phyloP scores from a whole-genome alignment of 2,888 invertebrate species.

The Epicampocera succincta region DNA sequence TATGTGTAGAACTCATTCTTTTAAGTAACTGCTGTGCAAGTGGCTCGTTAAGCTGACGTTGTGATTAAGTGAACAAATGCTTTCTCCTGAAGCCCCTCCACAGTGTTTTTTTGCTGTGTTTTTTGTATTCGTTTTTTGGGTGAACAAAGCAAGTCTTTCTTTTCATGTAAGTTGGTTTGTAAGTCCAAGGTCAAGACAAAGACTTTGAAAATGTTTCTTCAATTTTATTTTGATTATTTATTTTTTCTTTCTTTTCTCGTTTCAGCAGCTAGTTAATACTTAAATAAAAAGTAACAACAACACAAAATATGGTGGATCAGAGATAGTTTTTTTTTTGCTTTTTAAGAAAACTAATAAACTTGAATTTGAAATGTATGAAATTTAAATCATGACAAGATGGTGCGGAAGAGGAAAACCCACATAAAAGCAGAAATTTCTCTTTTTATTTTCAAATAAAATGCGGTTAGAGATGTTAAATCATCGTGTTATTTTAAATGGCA shows the following conservation, averaged over 20 bases:
- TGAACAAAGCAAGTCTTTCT: conserved; percentile 68
- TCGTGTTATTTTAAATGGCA: conserved; percentile 13
- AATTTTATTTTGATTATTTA: conserved; percentile 53
- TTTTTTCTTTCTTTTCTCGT: conserved; percentile 30
- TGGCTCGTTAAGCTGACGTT: conserved; percentile 13
- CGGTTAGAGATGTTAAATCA: conserved; percentile 57
- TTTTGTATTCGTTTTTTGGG: background rate
- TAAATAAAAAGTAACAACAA: conserved; percentile 10
- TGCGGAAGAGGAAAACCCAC: background rate
- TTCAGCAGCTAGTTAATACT: background rate
- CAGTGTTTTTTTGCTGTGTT: background rate
- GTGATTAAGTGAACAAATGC: conserved; percentile 43
- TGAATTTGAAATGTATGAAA: conserved; percentile 50
- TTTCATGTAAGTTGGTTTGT: conserved; percentile 68
- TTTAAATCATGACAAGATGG: conserved; percentile 16
- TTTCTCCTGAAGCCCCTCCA: conserved; percentile 54
- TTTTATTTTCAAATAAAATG: conserved; percentile 33
- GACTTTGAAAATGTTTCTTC: conserved; percentile 76
- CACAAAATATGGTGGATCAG: background rate
- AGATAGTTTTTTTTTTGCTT: conserved; percentile 31
- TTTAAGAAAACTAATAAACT: conserved; percentile 52
- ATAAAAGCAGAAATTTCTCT: conserved; percentile 54
- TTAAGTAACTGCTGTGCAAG: background rate
- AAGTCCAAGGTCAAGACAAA: conserved; percentile 81
- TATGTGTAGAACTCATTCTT: conserved; percentile 1